phyloP scores from a whole-genome alignment of 2,113 vertebrate genomes.

The Psophia crepitans region DNA sequence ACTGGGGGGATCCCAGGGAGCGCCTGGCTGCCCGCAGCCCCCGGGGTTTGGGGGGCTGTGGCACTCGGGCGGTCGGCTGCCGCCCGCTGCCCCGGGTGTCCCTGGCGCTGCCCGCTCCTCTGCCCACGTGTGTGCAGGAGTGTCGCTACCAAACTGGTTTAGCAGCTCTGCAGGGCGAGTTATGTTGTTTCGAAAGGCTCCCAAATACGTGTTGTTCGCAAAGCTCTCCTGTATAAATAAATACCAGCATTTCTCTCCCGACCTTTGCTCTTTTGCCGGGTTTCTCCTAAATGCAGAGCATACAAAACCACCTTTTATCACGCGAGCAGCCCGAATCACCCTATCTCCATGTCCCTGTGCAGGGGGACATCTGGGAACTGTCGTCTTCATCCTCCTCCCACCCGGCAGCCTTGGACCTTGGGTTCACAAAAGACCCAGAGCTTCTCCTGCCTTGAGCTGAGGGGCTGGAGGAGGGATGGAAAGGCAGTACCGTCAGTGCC shows the following conservation, averaged over 20 bases:
- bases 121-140: background rate
- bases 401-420: background rate
- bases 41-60: fast-evolving
- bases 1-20: background rate
- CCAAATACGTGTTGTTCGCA: conserved; percentile 32
- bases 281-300: conserved; percentile 66
- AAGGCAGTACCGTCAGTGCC: background rate
- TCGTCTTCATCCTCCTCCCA: background rate
- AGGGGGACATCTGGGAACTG: background rate
- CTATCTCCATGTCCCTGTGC: fast-evolving
- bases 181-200: conserved; percentile 52
- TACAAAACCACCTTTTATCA: background rate
- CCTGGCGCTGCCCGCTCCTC: background rate
- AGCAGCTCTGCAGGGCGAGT: conserved; percentile 49
- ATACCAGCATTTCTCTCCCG: conserved; percentile 57
- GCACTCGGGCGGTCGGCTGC: fast-evolving
- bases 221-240: conserved; percentile 63
- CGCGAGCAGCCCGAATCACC: background rate
- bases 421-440: background rate
- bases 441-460: background rate
- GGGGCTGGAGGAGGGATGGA: background rate
- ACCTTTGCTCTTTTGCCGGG: conserved; percentile 62
- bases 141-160: conserved; percentile 57
- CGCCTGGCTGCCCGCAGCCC: fast-evolving
- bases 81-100: background rate